Conservation (phyloP, 2,797 vertebrate genomes). For the Cyclopterus lumpus region DNA sequence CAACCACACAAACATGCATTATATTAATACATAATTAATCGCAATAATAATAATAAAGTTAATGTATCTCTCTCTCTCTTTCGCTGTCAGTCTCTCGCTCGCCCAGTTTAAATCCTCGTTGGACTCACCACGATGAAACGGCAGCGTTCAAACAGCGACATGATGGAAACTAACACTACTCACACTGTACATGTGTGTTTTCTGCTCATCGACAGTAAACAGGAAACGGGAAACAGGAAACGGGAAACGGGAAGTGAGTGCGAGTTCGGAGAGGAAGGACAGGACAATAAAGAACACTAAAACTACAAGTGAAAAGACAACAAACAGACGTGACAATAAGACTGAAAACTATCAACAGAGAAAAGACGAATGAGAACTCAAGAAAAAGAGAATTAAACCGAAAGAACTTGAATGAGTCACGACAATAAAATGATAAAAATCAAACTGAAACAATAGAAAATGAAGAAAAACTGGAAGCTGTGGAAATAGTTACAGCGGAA, state of each 20-base stretch:
- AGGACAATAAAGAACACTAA: constrained; percentile 36
- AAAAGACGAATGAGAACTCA: not conserved
- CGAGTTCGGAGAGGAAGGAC: constrained; percentile 34
- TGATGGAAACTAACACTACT: constrained; percentile 45
- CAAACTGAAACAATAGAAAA: not conserved
- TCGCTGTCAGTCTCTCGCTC: not conserved
- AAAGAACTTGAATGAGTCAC: too few relatives aligned
- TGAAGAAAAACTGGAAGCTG: too few relatives aligned
- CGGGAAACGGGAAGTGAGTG: constrained; percentile 60
- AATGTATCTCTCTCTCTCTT: not conserved
- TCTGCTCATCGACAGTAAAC: constrained; percentile 45
- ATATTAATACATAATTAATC: not conserved
- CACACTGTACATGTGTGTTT: not conserved
- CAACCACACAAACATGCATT: not conserved
- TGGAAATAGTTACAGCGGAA: not conserved
- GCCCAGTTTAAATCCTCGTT: not conserved
- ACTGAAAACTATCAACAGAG: not conserved
- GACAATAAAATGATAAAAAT: not conserved
- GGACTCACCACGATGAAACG: constrained; percentile 73
- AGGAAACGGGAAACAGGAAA: constrained; percentile 60
- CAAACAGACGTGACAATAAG: not conserved
- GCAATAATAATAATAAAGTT: not conserved
- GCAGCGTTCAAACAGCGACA: constrained; percentile 65
- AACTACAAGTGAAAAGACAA: not conserved
- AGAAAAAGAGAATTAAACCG: not conserved